phyloP scores from a whole-genome alignment of 2,113 vertebrate genomes.

The Noctilio leporinus region DNA sequence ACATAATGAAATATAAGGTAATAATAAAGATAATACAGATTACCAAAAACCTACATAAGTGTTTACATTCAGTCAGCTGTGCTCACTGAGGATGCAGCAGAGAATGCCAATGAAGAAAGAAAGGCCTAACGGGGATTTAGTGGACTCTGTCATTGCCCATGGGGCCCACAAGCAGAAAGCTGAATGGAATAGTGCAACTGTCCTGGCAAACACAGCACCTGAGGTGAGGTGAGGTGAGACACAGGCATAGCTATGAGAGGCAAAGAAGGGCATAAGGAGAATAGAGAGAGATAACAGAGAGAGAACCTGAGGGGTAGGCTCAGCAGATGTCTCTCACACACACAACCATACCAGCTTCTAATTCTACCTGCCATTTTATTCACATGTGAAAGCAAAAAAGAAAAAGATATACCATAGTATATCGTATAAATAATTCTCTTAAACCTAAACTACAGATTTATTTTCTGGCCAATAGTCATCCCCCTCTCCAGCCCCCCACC shows the following conservation, averaged over 20 bases:
- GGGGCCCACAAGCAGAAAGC: background rate
- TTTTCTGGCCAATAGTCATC: background rate
- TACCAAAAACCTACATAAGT: background rate
- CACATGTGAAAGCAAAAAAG: background rate
- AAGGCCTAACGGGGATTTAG: background rate
- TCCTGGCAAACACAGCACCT: background rate
- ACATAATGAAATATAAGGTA: background rate
- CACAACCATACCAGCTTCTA: background rate
- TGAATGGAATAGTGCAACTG: background rate
- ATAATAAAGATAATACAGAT: background rate
- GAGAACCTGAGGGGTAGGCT: rapidly evolving
- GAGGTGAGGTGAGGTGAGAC: too few species aligned
- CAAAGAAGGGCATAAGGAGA: background rate
- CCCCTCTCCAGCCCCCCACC: too few species aligned
- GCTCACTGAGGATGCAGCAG: background rate
- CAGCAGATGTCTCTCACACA: background rate
- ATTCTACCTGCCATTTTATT: background rate
- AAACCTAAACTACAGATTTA: background rate
- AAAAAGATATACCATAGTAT: background rate
- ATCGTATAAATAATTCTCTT: background rate
- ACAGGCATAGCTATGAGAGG: background rate
- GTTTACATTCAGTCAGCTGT: background rate
- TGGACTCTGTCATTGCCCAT: background rate
- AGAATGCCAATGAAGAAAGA: conserved; percentile 6
- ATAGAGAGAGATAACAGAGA: background rate